Conservation (phyloP, 2,888 invertebrate species). For the Gortyna flavago region DNA sequence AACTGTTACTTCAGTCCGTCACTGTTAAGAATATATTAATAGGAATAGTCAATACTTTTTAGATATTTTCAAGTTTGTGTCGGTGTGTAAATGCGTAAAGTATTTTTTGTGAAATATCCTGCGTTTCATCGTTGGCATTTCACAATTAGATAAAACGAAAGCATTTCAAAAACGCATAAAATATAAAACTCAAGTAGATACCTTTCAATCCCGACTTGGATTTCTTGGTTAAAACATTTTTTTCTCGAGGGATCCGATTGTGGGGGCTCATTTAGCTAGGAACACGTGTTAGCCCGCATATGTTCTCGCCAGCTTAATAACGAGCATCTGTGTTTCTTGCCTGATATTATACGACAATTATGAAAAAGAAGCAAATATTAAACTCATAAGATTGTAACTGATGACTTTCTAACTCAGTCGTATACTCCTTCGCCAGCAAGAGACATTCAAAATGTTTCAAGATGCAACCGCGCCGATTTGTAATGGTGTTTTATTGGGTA, state of each 20-base stretch:
- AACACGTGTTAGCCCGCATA: constrained; percentile 87
- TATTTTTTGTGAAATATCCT: not conserved
- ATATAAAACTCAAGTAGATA: constrained; percentile 48
- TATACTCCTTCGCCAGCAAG: constrained; percentile 64
- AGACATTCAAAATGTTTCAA: constrained; percentile 75
- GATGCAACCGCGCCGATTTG: constrained; percentile 68
- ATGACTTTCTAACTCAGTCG: constrained; percentile 69
- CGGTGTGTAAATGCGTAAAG: not conserved
- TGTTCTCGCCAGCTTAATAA: constrained; percentile 74
- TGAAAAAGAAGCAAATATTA: constrained; percentile 54
- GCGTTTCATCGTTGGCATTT: not conserved
- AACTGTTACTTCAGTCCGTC: constrained; percentile 11
- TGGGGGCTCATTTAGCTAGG: constrained; percentile 71
- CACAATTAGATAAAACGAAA: not conserved
- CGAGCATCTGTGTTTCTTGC: constrained; percentile 78
- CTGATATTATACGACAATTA: constrained; percentile 58
- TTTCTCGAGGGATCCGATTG: constrained; percentile 73
- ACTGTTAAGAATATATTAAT: constrained; percentile 4
- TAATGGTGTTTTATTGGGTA: constrained; percentile 60
- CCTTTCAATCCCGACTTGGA: constrained; percentile 42
- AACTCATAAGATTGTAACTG: constrained; percentile 56
- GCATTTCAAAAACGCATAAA: constrained; percentile 5
- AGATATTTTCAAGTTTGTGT: not conserved
- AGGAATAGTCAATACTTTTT: not conserved
- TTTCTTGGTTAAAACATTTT: constrained; percentile 56